phyloP scores from a whole-genome alignment of 2,113 vertebrate species.

The Psittacula cyanocephala region DNA sequence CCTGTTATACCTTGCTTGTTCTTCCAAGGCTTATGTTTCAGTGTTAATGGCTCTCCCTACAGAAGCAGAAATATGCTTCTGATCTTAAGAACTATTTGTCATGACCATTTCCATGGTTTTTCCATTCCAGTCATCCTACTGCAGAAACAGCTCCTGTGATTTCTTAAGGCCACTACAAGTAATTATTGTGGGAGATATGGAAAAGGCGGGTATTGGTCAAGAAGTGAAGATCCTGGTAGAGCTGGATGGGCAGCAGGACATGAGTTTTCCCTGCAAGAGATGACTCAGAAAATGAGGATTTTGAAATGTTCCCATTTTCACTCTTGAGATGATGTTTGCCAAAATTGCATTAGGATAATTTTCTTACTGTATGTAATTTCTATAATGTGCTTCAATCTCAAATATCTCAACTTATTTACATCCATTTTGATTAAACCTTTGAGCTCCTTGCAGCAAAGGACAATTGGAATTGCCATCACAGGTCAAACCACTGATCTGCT shows the following conservation, averaged over 20 bases:
- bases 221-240: background rate
- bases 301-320: background rate
- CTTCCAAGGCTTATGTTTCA: background rate
- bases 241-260: background rate
- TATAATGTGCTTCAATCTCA: background rate
- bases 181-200: background rate
- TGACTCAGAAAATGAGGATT: background rate
- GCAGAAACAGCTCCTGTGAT: background rate
- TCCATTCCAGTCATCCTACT: background rate
- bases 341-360: background rate
- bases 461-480: background rate
- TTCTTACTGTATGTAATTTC: background rate
- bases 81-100: background rate
- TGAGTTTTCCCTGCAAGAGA: background rate
- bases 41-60: background rate
- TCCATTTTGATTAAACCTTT: background rate
- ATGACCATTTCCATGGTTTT: background rate
- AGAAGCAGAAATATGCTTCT: background rate
- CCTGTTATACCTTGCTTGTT: background rate
- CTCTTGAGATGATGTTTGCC: background rate
- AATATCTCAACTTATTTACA: background rate
- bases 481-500: background rate
- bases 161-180: background rate
- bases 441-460: background rate
- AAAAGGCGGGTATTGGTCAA: background rate